A percentile compares a stretch with the other conserved stretches of the same genome.
These are phyloP conservation scores for Melitaea cinxia DNA, from an alignment of 1,140 invertebrate genomes.

Conservation along the genomic window DNA sequence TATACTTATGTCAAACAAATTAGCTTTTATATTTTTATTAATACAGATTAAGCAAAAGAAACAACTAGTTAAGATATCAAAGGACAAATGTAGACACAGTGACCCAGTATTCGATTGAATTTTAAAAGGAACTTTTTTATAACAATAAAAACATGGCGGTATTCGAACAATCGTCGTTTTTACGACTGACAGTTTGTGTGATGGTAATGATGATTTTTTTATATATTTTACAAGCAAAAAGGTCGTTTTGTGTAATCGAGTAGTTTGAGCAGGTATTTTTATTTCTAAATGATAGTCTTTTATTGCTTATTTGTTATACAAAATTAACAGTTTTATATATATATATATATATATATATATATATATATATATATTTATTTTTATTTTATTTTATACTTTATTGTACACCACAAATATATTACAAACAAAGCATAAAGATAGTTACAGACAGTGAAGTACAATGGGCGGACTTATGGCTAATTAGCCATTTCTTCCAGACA, in stretches of 20 bases:
- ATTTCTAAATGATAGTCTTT: not conserved
- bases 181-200: constrained; percentile 39
- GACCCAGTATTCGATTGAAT: constrained; percentile 52
- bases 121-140: constrained; percentile 58
- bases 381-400: no score
- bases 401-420: no score
- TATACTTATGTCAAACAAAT: no score
- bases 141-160: constrained; percentile 56
- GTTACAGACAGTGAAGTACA: no score
- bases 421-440: no score
- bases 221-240: constrained; percentile 22
- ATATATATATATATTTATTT: no score
- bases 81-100: constrained; percentile 59
- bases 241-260: constrained; percentile 29
- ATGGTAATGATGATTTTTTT: constrained; percentile 55
- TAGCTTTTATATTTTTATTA: no score
- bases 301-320: no score
- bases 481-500: no score
- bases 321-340: no score
- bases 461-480: no score
- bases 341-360: no score
- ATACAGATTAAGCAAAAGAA: not conserved
- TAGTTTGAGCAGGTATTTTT: constrained; percentile 5
- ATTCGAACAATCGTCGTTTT: constrained; percentile 48
- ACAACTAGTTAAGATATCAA: constrained; percentile 35